A percentile compares a stretch with the other conserved stretches of the same genome.
Evolutionary conservation across 35 echinoderm and acorn worm species (phyloP).

Genomic region (Ophiothrix spiculata): DNA sequence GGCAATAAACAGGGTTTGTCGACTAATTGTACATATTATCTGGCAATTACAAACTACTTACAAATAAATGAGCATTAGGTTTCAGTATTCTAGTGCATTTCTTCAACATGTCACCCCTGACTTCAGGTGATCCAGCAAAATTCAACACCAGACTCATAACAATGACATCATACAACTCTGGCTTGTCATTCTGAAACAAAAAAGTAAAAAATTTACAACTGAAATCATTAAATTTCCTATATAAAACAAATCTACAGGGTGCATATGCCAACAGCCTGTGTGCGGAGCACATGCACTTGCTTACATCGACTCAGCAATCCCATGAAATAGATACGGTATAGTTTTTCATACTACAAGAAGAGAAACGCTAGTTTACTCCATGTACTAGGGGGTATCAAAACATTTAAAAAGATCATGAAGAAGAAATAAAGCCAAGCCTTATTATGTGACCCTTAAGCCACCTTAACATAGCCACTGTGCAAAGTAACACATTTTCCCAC

Average conservation of each 20-base stretch:
- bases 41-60: conserved; percentile 52
- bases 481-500: too few relatives aligned
- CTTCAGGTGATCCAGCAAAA: conserved; percentile 78
- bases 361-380: not conserved
- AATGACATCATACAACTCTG: conserved; percentile 68
- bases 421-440: too few relatives aligned
- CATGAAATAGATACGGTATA: not conserved
- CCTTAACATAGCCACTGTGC: too few relatives aligned
- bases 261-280: not conserved
- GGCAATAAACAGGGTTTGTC: too few relatives aligned
- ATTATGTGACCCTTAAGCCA: too few relatives aligned
- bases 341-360: not conserved
- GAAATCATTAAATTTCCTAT: too few relatives aligned
- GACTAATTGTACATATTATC: too few relatives aligned
- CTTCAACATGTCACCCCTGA: conserved; percentile 78
- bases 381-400: too few relatives aligned
- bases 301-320: not conserved
- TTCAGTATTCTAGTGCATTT: conserved; percentile 56
- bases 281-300: too few relatives aligned
- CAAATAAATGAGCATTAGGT: conserved; percentile 72
- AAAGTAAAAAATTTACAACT: too few relatives aligned
- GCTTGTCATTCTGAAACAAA: conserved; percentile 42
- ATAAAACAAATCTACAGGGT: too few relatives aligned
- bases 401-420: too few relatives aligned
- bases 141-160: conserved; percentile 94